A percentile compares a stretch with the other conserved stretches of the same genome.
Conservation (phyloP, 2,797 vertebrate genomes). For the Pempheris klunzingeri region DNA sequence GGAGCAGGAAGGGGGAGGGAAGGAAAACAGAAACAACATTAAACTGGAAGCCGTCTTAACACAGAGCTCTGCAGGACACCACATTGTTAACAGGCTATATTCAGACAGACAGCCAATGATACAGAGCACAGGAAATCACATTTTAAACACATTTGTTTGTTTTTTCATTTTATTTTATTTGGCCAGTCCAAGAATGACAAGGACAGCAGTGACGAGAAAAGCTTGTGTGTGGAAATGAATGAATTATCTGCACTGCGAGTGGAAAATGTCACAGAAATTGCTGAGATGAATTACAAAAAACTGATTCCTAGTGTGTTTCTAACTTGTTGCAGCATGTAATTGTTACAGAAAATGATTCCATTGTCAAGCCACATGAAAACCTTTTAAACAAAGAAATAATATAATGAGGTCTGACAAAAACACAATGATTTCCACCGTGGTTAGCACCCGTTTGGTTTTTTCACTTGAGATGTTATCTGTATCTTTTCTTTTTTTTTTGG, state of each 20-base stretch:
- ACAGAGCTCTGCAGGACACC: slow-evolving; percentile 63
- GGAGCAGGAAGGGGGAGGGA: slow-evolving; percentile 75
- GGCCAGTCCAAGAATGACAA: background rate
- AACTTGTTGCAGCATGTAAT: background rate
- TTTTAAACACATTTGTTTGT: background rate
- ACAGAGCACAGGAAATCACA: slow-evolving; percentile 11
- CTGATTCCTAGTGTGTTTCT: background rate
- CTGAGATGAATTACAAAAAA: background rate
- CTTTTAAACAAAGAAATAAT: no score
- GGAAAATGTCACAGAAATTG: background rate
- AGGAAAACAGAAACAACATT: slow-evolving; percentile 75
- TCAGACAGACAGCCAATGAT: slow-evolving; percentile 32
- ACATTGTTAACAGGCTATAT: slow-evolving; percentile 37
- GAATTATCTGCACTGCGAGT: background rate
- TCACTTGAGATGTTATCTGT: background rate
- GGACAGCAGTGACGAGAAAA: background rate
- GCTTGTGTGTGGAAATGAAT: background rate
- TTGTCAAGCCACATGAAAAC: background rate
- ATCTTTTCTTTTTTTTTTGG: background rate
- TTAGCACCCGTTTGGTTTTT: background rate
- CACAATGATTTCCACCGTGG: background rate
- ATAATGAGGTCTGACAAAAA: background rate
- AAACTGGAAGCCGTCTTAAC: slow-evolving; percentile 53
- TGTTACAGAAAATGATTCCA: background rate
- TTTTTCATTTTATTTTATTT: no score